Evolutionary conservation across 1,140 invertebrate genomes (phyloP).

Genomic region (Chironomus striatipennis): DNA sequence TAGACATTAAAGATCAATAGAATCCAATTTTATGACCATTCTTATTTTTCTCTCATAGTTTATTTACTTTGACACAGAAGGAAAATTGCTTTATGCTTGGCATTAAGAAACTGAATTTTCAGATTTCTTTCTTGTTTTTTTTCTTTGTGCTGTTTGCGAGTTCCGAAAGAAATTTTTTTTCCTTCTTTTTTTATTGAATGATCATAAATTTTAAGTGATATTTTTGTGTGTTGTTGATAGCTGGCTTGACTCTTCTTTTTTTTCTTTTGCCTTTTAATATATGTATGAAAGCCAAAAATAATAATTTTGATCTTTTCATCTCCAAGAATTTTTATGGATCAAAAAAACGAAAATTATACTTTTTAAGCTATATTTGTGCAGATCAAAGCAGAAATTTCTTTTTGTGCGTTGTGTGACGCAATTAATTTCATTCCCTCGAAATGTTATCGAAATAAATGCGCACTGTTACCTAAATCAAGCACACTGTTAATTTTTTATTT

Average conservation of each 20-base stretch:
- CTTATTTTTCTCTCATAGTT: background rate
- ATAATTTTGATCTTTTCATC: slow-evolving; percentile 15
- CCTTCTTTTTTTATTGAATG: background rate
- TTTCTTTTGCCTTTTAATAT: background rate
- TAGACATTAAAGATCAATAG: slow-evolving; percentile 3
- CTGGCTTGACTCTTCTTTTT: background rate
- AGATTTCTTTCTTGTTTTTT: background rate
- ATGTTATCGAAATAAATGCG: background rate
- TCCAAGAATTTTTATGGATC: slow-evolving; percentile 16
- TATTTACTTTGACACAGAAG: slow-evolving; percentile 13
- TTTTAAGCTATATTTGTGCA: slow-evolving; percentile 10
- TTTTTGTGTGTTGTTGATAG: background rate
- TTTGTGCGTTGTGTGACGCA: background rate
- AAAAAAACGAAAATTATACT: background rate
- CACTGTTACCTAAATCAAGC: background rate
- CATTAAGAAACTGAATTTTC: background rate
- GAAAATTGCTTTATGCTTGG: background rate
- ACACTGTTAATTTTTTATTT: slow-evolving; percentile 15
- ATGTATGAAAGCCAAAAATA: background rate
- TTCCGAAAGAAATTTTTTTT: too few species aligned
- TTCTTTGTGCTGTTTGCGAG: too few species aligned
- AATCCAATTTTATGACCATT: background rate
- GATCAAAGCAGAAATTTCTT: slow-evolving; percentile 19
- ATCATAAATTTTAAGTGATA: slow-evolving; percentile 22
- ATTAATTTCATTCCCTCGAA: slow-evolving; percentile 1